Percentiles rank a stretch among this genome's conserved stretches.
Evolutionary conservation across 2,888 invertebrate genomes (phyloP).

Genomic region (Orthonevra nobilis): DNA sequence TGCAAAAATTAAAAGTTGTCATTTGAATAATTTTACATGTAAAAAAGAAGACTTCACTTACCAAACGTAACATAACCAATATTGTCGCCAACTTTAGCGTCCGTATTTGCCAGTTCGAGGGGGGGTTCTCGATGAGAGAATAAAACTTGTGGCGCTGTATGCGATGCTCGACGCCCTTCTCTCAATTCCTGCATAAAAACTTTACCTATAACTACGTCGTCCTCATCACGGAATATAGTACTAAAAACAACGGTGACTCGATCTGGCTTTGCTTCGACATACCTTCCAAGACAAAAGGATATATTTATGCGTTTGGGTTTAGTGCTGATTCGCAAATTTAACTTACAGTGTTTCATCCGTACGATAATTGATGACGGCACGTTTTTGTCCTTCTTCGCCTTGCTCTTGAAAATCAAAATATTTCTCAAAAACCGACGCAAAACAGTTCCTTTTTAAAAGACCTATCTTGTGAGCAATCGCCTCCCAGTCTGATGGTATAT

Average conservation of each 20-base stretch:
- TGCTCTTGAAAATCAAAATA: conserved; percentile 98
- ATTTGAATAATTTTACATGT: too few relatives aligned
- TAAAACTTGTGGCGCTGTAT: conserved; percentile 94
- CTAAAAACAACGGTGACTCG: conserved; percentile 99
- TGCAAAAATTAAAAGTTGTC: too few relatives aligned
- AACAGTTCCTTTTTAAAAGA: conserved; percentile 97
- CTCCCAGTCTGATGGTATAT: conserved; percentile 94
- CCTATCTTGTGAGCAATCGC: conserved; percentile 94
- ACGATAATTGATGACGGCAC: conserved; percentile 98
- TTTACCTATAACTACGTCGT: conserved; percentile 99
- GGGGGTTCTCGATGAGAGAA: conserved; percentile 98
- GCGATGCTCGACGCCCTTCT: conserved; percentile 97
- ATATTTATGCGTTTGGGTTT: neutral
- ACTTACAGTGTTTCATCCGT: conserved; percentile 99
- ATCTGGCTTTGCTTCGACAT: conserved; percentile 98
- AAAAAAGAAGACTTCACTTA: conserved; percentile 80
- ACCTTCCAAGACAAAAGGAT: conserved; percentile 83
- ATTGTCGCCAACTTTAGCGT: conserved; percentile 96
- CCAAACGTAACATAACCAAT: conserved; percentile 99
- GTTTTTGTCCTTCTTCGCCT: conserved; percentile 93
- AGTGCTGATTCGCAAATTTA: neutral
- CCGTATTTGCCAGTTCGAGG: conserved; percentile 94
- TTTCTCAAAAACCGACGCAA: conserved; percentile 99
- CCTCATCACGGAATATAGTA: conserved; percentile 98
- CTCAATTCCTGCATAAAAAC: conserved; percentile 99